Conservation (phyloP, 1,140 invertebrate genomes). For the Nixonia krombeini region DNA sequence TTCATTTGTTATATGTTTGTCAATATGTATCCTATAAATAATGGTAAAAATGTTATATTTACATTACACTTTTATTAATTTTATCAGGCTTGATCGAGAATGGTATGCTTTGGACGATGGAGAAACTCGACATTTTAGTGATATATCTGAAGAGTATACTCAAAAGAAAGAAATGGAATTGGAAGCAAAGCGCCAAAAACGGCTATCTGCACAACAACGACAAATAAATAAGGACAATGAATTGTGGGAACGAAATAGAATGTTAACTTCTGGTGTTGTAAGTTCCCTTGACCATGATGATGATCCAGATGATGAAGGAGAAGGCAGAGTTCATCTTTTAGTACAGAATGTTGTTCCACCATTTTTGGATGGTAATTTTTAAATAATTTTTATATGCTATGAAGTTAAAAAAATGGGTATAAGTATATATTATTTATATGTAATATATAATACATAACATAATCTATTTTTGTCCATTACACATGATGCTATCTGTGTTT, state of each 20-base stretch:
- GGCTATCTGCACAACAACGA: conserved; percentile 93
- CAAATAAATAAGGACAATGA: conserved; percentile 99
- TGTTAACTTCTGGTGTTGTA: conserved; percentile 97
- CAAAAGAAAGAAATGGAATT: conserved; percentile 92
- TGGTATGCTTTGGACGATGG: conserved; percentile 97
- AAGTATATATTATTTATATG: neutral
- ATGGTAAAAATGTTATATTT: neutral
- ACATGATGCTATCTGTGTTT: too few species aligned
- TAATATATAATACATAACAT: conserved; percentile 1
- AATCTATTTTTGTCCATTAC: too few species aligned
- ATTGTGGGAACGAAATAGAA: conserved; percentile 98
- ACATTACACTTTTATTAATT: too few species aligned
- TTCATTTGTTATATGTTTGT: too few species aligned
- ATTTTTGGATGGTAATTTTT: conserved; percentile 91
- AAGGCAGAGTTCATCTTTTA: conserved; percentile 94
- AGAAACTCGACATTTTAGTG: conserved; percentile 92
- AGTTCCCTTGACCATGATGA: conserved; percentile 91
- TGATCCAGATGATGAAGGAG: conserved; percentile 92
- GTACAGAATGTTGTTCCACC: conserved; percentile 99
- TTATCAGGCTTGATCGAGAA: conserved; percentile 92
- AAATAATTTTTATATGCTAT: neutral
- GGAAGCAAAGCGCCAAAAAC: conserved; percentile 90
- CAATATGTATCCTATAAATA: neutral
- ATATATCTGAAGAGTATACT: conserved; percentile 91
- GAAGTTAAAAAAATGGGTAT: conserved; percentile 12